Percentiles rank a stretch among this genome's conserved stretches.
Conservation (phyloP, 2,797 vertebrate species). For the Pelodytes ibericus region DNA sequence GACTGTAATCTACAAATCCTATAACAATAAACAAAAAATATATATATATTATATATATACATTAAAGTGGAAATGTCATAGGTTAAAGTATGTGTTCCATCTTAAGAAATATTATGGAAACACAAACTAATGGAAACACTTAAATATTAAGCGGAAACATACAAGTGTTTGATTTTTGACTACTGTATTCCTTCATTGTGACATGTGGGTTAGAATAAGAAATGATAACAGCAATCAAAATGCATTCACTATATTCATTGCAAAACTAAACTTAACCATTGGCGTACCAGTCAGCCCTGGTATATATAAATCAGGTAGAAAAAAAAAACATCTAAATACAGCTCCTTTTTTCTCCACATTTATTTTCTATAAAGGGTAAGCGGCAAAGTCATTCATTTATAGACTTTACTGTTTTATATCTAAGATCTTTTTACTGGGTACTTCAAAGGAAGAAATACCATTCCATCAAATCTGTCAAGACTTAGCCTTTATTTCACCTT, state of each 20-base stretch:
- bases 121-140: too few species aligned
- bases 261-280: not conserved
- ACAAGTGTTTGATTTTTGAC: too few species aligned
- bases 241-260: not conserved
- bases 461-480: constrained; percentile 13
- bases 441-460: constrained; percentile 23
- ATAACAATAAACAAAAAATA: too few species aligned
- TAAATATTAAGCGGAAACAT: too few species aligned
- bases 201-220: not conserved
- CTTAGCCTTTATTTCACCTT: constrained; percentile 42
- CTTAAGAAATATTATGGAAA: too few species aligned
- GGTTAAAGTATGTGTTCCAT: too few species aligned
- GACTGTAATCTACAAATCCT: too few species aligned
- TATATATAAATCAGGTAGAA: not conserved
- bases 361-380: constrained; percentile 30
- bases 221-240: constrained; percentile 10
- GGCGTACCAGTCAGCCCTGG: not conserved
- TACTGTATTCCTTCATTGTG: too few species aligned
- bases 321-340: constrained; percentile 6
- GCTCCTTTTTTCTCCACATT: constrained; percentile 2
- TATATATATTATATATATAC: too few species aligned
- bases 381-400: constrained; percentile 39
- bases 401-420: constrained; percentile 7
- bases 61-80: too few species aligned
- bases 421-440: constrained; percentile 38